Base-by-base conservation (phyloP, 2,113 vertebrate genomes). In the Poeciliopsis retropinna region DNA sequence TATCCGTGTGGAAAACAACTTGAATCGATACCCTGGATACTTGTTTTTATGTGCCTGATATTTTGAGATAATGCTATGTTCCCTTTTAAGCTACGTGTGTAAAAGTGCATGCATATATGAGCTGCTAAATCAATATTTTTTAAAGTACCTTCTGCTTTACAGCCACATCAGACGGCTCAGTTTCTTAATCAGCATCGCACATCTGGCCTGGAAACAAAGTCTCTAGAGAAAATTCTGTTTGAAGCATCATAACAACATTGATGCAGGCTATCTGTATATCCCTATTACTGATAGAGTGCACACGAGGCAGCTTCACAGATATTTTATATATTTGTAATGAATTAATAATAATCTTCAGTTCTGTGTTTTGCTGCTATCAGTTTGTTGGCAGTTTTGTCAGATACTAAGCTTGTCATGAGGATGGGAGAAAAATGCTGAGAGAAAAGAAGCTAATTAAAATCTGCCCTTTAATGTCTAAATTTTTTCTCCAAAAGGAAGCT, bases 151-250 rank as follows among this genome's bases (percentile, higher is more conserved):
- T 60, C 70, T 88, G 83, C 86, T 91, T 92, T 91, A 89, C 54
- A 74, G 84, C 76, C 0, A n/a, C 78, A 70, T 92, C 89, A 79
- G 89, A 88, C 5, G 77, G 81, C 89, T 90, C 79, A 80, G 86
- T 88, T 79, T 91, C 91, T 90, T 91, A 86, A 93, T 92, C 91
- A 90, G 88, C 87, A 85, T 60, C 81, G 78, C 86, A 86, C 83
- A 88, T 88, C 86, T 83, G 89, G 82, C 86, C 86, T 85, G 86
- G 85, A 89, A 85, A 79, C 80, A 32, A 73, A 60, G 74, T 73
- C 86, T 74, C 78, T 1, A 0, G 85, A 77, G 86, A 85, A 78
- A 83, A 67, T 68, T 73, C 78, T 64, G 67, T 77, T 82, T 80
- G 74, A 82, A 91, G 34, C 25, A 14, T 75, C 19, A 67, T 78